A percentile compares a stretch with the other conserved stretches of the same genome.
Evolutionary conservation across 2,797 vertebrate species (phyloP).

Genomic region (Sylvia borin): DNA sequence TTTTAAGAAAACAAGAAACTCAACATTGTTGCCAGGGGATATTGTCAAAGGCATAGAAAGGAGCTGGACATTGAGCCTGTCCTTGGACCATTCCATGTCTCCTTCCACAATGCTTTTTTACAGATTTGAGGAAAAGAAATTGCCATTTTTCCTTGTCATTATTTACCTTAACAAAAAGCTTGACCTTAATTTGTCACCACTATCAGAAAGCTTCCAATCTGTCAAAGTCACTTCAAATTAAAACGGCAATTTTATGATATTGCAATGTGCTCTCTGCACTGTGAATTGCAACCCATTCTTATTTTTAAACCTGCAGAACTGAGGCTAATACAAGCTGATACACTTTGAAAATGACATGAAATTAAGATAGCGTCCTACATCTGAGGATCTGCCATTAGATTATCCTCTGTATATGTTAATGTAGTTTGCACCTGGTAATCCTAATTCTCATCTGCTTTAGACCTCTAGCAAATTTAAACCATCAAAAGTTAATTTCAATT

Average conservation of each 20-base stretch:
- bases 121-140: neutral
- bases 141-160: neutral
- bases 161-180: neutral
- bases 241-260: neutral
- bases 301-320: slow-evolving; percentile 24
- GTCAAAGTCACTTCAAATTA: neutral
- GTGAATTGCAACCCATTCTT: neutral
- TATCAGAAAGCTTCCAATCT: neutral
- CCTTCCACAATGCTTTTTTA: neutral
- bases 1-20: neutral
- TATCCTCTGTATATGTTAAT: slow-evolving; percentile 1
- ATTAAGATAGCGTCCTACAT: neutral
- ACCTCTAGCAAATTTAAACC: neutral
- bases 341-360: neutral
- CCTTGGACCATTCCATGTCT: neutral
- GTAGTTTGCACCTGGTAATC: neutral
- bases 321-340: neutral
- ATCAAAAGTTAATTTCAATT: neutral
- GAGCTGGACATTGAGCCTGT: neutral
- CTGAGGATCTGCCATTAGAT: neutral
- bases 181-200: slow-evolving; percentile 19
- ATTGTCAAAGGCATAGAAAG: neutral
- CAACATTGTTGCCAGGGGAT: neutral
- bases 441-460: neutral
- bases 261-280: neutral